A percentile compares a stretch with the other conserved stretches of the same genome.
These are phyloP conservation scores for Tinea trinotella DNA, from an alignment of 2,888 invertebrate genomes.

Conservation along the genomic window DNA sequence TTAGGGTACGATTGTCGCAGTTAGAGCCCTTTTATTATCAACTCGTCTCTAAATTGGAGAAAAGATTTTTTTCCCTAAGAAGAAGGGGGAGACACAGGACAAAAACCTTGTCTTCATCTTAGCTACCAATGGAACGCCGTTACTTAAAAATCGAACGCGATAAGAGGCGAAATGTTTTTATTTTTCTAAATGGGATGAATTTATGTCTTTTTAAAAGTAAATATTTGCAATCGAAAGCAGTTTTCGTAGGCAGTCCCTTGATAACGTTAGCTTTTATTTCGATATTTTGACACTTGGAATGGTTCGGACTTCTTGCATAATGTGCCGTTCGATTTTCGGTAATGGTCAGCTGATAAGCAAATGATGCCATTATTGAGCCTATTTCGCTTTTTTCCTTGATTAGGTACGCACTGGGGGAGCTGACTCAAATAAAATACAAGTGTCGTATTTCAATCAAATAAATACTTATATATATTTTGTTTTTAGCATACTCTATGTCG, in stretches of 20 bases:
- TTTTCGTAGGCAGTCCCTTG: conserved; percentile 52
- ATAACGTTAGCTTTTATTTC: conserved; percentile 65
- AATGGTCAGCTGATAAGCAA: conserved; percentile 73
- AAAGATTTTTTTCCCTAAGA: conserved; percentile 63
- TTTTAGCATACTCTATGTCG: too few species aligned
- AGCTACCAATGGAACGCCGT: conserved; percentile 63
- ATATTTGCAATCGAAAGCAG: conserved; percentile 58
- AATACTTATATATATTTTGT: too few species aligned
- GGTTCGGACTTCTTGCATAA: conserved; percentile 59
- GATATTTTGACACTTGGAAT: conserved; percentile 43
- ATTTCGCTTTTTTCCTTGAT: not conserved
- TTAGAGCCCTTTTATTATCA: conserved; percentile 74
- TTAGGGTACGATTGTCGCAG: conserved; percentile 66
- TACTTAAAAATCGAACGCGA: conserved; percentile 72
- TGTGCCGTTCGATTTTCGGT: conserved; percentile 69
- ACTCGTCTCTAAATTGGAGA: conserved; percentile 69
- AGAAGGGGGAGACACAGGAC: conserved; percentile 60
- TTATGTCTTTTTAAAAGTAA: conserved; percentile 62
- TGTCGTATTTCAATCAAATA: too few species aligned
- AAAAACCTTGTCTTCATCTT: conserved; percentile 61
- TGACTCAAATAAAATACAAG: too few species aligned
- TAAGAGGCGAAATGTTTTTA: conserved; percentile 66
- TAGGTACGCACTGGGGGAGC: not conserved
- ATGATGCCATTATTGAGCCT: conserved; percentile 63
- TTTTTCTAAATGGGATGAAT: conserved; percentile 63